phyloP scores from a whole-genome alignment of 2,797 vertebrate genomes.

The Botia kubotai region DNA sequence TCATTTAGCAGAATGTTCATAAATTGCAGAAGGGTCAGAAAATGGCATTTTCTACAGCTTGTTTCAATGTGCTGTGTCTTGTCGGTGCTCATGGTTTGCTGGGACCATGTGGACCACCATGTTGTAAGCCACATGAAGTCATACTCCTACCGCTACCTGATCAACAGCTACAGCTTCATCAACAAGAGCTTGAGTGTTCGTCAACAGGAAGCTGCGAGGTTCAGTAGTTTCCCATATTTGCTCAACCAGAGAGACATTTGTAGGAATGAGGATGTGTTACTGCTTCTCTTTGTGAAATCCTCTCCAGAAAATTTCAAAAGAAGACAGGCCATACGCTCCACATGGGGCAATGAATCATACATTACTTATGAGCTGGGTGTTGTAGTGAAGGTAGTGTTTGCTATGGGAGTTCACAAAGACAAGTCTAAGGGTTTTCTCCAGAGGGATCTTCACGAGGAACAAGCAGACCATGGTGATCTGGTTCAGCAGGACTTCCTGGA shows the following conservation, averaged over 20 bases:
- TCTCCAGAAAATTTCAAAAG: constrained; percentile 83
- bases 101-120: constrained; percentile 82
- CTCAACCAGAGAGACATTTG: constrained; percentile 73
- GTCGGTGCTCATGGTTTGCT: constrained; percentile 83
- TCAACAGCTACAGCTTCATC: constrained; percentile 89
- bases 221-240: constrained; percentile 67
- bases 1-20: constrained; percentile 82
- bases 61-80: constrained; percentile 82
- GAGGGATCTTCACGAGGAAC: constrained; percentile 78
- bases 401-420: constrained; percentile 76
- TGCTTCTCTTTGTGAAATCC: constrained; percentile 90
- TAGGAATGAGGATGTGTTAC: constrained; percentile 78
- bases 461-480: constrained; percentile 78
- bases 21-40: constrained; percentile 82
- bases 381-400: constrained; percentile 86
- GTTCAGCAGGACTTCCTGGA: constrained; percentile 92
- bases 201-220: constrained; percentile 64
- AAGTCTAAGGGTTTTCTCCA: constrained; percentile 68
- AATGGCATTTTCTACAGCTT: constrained; percentile 83
- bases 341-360: constrained; percentile 90
- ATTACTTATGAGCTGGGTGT: constrained; percentile 73
- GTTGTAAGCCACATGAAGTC: constrained; percentile 88
- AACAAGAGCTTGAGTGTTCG: constrained; percentile 80
- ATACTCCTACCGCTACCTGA: constrained; percentile 88
- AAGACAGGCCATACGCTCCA: constrained; percentile 85